phyloP scores from a whole-genome alignment of 2,113 vertebrate genomes.

The Oncorhynchus mykiss region DNA sequence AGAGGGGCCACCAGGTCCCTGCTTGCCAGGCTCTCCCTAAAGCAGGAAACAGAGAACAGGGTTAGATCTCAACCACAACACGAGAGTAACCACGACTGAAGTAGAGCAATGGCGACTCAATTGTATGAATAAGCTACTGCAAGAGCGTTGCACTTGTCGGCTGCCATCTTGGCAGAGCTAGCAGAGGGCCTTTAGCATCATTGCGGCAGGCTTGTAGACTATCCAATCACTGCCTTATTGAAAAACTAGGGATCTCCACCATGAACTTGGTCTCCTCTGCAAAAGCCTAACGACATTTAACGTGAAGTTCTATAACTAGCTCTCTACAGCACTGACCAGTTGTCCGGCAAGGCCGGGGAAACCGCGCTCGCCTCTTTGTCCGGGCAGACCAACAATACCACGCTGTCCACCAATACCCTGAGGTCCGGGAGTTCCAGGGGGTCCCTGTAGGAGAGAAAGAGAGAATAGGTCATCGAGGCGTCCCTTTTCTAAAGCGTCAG shows the following conservation, averaged over 20 bases:
- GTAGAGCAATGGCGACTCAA: not conserved
- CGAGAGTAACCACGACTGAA: too few species aligned
- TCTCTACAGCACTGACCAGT: conserved; percentile 77
- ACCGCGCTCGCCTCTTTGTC: conserved; percentile 93
- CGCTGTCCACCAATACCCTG: conserved; percentile 87
- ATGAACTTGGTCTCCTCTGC: too few species aligned
- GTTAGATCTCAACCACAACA: not conserved
- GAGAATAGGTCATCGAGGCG: not conserved
- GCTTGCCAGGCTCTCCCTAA: conserved; percentile 91
- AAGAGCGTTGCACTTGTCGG: too few species aligned
- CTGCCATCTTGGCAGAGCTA: not conserved
- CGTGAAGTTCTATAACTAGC: too few species aligned
- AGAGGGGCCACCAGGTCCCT: conserved; percentile 80
- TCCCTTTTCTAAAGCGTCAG: not conserved
- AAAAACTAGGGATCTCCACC: not conserved
- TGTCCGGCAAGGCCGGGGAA: conserved; percentile 88
- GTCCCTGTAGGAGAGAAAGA: conserved; percentile 72
- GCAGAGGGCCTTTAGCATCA: not conserved
- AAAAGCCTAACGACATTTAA: too few species aligned
- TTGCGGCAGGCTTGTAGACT: too few species aligned
- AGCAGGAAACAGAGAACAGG: not conserved
- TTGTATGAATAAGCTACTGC: too few species aligned
- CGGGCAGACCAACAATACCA: conserved; percentile 92
- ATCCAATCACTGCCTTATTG: too few species aligned
- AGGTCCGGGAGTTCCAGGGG: conserved; percentile 86